Evolutionary conservation across 2,113 vertebrate genomes (phyloP).

Genomic region (Crotalus viridis): DNA sequence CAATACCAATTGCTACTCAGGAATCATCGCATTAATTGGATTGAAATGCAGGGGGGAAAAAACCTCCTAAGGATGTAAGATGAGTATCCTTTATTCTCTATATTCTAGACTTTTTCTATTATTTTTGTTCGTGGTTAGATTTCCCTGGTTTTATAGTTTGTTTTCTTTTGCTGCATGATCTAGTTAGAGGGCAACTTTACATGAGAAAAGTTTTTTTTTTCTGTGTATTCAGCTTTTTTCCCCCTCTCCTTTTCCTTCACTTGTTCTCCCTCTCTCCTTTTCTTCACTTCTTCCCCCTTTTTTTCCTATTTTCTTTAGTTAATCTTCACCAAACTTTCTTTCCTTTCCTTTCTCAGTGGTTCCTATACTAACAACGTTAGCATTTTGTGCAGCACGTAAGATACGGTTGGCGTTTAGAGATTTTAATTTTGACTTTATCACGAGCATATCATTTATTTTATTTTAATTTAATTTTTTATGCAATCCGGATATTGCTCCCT

Average conservation of each 20-base stretch:
- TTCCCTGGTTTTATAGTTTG: background rate
- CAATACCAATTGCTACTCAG: background rate
- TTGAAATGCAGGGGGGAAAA: background rate
- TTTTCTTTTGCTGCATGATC: background rate
- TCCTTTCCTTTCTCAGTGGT: background rate
- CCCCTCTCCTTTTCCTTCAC: background rate
- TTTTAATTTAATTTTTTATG: background rate
- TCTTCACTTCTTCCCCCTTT: background rate
- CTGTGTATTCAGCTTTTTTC: background rate
- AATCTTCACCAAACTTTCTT: background rate
- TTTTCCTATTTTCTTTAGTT: background rate
- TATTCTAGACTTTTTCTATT: background rate
- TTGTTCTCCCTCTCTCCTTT: background rate
- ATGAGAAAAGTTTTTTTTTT: background rate
- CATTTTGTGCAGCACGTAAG: background rate
- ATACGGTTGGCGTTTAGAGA: background rate
- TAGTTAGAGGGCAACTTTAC: background rate
- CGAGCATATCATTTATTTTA: background rate
- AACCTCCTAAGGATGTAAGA: background rate
- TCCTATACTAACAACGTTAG: background rate
- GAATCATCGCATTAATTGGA: background rate
- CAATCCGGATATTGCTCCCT: background rate
- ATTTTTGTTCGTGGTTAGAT: background rate
- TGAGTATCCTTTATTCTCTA: background rate
- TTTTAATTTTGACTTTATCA: background rate